These are phyloP conservation scores for Rutpela maculata DNA, from an alignment of 2,888 invertebrate genomes.

Conservation along the genomic window DNA sequence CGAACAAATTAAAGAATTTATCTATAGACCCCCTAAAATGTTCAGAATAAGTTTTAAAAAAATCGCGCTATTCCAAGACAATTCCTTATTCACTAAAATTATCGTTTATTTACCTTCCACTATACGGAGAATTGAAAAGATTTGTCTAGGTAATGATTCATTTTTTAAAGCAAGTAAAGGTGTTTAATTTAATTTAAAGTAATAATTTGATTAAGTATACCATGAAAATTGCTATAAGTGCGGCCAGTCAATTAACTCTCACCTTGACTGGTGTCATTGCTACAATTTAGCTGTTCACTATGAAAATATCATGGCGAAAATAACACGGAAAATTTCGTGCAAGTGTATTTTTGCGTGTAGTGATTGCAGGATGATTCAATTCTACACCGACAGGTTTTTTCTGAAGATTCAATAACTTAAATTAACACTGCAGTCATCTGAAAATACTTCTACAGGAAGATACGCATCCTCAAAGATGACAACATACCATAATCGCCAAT, in stretches of 20 bases:
- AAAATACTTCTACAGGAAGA: no score
- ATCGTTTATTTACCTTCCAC: no score
- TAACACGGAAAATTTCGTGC: not conserved
- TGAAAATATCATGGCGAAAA: not conserved
- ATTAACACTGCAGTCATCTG: no score
- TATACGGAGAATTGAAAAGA: no score
- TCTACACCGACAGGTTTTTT: not conserved
- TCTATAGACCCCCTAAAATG: no score
- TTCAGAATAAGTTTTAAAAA: no score
- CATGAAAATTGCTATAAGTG: not conserved
- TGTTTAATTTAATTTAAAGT: not conserved
- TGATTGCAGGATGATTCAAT: not conserved
- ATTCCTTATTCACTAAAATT: no score
- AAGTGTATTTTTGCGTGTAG: not conserved
- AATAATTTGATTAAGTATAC: not conserved
- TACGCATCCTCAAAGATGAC: no score
- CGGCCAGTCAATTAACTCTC: not conserved
- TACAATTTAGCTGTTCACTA: not conserved
- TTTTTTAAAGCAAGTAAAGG: not conserved
- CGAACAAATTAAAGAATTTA: no score
- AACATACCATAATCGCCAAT: no score
- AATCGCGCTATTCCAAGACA: no score
- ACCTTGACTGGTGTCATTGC: not conserved
- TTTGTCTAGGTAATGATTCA: not conserved
- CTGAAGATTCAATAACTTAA: no score